Evolutionary conservation across 2,797 vertebrate genomes (phyloP).

Genomic region (Dipus sagitta): DNA sequence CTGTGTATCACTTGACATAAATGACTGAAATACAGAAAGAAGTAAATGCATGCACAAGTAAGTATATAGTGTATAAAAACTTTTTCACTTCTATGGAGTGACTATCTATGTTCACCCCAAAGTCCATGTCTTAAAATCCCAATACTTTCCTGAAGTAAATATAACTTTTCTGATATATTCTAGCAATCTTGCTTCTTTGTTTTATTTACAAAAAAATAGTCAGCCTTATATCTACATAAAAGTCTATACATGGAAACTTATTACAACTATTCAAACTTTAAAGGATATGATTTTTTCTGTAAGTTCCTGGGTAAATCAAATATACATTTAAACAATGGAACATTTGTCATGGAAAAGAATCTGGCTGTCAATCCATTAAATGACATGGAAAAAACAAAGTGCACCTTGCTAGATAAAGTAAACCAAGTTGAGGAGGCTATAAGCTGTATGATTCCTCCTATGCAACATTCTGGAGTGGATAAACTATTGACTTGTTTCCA

Average conservation of each 20-base stretch:
- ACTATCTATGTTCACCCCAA: neutral
- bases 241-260: neutral
- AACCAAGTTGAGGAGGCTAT: neutral
- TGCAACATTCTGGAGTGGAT: neutral
- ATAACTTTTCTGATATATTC: neutral
- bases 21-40: neutral
- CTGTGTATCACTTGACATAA: constrained; percentile 16
- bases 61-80: too few species aligned
- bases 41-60: neutral
- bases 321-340: neutral
- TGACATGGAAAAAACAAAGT: neutral
- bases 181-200: neutral
- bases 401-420: neutral
- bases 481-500: neutral
- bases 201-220: neutral
- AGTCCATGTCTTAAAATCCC: neutral
- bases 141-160: neutral
- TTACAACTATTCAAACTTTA: neutral
- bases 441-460: neutral
- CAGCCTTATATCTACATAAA: neutral
- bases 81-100: neutral
- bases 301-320: neutral
- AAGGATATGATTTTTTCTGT: neutral
- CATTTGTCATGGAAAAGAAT: neutral
- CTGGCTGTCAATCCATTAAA: neutral